Evolutionary conservation across 2,888 invertebrate species (phyloP).

Genomic region (Apomyelois bistriatella): DNA sequence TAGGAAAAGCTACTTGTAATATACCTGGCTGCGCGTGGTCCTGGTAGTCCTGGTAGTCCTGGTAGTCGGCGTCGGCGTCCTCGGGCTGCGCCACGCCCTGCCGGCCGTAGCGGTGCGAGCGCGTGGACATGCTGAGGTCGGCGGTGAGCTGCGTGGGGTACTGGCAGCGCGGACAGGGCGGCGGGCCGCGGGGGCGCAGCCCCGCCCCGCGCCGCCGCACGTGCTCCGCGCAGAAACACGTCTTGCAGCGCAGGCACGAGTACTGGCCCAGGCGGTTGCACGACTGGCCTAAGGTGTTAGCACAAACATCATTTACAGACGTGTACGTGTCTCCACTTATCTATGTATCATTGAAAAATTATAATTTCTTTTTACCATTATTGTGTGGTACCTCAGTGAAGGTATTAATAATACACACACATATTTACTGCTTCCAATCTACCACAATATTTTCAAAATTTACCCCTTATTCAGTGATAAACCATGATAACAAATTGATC

Average conservation of each 20-base stretch:
- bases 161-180: constrained; percentile 96
- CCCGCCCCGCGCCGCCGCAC: constrained; percentile 83
- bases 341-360: too few relatives aligned
- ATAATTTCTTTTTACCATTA: too few relatives aligned
- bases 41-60: constrained; percentile 62
- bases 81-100: constrained; percentile 84
- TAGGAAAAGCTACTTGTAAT: too few relatives aligned
- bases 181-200: constrained; percentile 31
- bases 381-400: too few relatives aligned
- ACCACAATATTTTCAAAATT: too few relatives aligned
- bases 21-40: too few relatives aligned
- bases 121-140: constrained; percentile 96
- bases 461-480: too few relatives aligned
- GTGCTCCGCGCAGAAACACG: constrained; percentile 98
- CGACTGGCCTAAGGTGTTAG: constrained; percentile 84
- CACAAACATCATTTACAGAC: too few relatives aligned
- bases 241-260: constrained; percentile 96
- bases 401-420: too few relatives aligned
- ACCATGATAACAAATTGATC: too few relatives aligned
- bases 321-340: too few relatives aligned
- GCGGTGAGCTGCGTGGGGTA: constrained; percentile 96
- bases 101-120: constrained; percentile 93
- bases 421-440: too few relatives aligned
- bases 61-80: constrained; percentile 75
- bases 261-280: constrained; percentile 97